A percentile compares a stretch with the other conserved stretches of the same genome.
Evolutionary conservation across 2,888 invertebrate species (phyloP).

Genomic region (Apotomis capreana): DNA sequence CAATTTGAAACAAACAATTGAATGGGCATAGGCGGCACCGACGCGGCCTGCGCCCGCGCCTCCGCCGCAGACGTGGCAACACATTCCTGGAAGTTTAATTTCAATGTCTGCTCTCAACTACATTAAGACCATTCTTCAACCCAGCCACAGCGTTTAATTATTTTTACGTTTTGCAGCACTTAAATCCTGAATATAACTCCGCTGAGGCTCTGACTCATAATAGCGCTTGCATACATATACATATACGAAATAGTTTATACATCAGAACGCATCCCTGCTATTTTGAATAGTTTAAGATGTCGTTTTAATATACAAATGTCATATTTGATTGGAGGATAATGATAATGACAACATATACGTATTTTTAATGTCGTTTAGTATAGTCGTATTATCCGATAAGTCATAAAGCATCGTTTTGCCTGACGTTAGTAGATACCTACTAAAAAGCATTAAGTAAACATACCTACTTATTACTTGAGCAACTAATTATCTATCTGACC

Average conservation of each 20-base stretch:
- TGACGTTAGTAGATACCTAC: too few species aligned
- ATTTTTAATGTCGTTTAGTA: background rate
- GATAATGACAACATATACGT: background rate
- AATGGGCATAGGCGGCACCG: constrained; percentile 37
- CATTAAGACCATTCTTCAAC: constrained; percentile 55
- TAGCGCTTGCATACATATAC: background rate
- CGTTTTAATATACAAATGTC: background rate
- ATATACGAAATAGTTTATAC: background rate
- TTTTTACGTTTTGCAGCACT: constrained; percentile 45
- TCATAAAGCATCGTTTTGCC: too few species aligned
- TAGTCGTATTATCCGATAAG: too few species aligned
- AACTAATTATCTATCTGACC: constrained; percentile 16
- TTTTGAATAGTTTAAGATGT: background rate
- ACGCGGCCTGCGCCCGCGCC: constrained; percentile 32
- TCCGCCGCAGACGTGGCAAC: constrained; percentile 38
- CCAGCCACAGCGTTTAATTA: constrained; percentile 46
- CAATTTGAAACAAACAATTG: constrained; percentile 36
- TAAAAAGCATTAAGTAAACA: background rate
- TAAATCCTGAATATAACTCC: constrained; percentile 38
- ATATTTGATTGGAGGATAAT: background rate
- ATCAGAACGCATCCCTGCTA: background rate
- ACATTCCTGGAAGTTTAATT: constrained; percentile 60
- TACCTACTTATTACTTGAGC: background rate
- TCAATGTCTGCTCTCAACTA: constrained; percentile 52
- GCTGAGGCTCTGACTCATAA: constrained; percentile 5